Percentiles rank a stretch among this genome's conserved stretches.
Evolutionary conservation across 1,140 invertebrate species (phyloP).

Genomic region (Eriocheir sinensis): DNA sequence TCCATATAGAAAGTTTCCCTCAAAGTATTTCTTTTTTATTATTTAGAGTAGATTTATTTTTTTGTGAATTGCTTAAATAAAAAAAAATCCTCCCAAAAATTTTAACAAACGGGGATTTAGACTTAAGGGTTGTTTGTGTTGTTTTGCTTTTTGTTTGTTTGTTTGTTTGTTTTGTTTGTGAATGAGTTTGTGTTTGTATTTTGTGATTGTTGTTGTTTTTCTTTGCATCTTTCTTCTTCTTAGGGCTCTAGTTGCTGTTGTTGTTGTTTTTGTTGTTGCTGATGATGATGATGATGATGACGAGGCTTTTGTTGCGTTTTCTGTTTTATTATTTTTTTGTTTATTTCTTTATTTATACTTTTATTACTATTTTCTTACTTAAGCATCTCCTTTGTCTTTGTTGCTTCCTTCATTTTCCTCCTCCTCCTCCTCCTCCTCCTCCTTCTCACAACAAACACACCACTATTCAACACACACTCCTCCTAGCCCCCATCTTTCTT

Average conservation of each 20-base stretch:
- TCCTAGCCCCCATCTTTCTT: too few species aligned
- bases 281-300: too few species aligned
- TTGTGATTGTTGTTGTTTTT: neutral
- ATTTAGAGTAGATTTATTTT: neutral
- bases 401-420: conserved; percentile 1
- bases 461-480: neutral
- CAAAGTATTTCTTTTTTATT: neutral
- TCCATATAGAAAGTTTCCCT: neutral
- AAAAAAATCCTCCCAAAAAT: too few species aligned
- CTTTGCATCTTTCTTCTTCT: neutral
- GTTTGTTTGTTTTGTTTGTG: neutral
- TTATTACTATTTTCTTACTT: neutral
- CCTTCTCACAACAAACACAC: neutral
- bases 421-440: neutral
- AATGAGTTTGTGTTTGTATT: neutral
- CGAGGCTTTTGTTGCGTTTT: too few species aligned
- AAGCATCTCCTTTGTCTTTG: neutral
- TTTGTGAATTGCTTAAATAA: neutral
- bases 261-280: too few species aligned
- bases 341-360: neutral
- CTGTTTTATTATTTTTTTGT: too few species aligned
- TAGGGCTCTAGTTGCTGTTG: too few species aligned
- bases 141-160: neutral
- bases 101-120: too few species aligned
- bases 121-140: too few species aligned